A percentile compares a stretch with the other conserved stretches of the same genome.
phyloP scores from a whole-genome alignment of 2,888 invertebrate species.

The Allygus modestus region DNA sequence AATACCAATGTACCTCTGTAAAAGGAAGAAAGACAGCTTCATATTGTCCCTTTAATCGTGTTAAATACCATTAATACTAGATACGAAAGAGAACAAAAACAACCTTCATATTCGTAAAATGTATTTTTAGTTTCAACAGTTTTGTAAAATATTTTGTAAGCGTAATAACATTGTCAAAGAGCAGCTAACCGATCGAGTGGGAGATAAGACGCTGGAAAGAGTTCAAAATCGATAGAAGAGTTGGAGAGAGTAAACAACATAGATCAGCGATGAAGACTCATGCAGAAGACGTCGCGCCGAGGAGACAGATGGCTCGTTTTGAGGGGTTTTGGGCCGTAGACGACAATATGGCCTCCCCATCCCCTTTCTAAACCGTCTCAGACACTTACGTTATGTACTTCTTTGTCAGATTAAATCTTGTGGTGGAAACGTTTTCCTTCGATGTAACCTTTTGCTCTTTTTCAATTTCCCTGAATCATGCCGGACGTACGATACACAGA shows the following conservation, averaged over 20 bases:
- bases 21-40: too few species aligned
- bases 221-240: constrained; percentile 23
- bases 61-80: too few species aligned
- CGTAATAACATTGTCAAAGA: neutral
- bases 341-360: constrained; percentile 29
- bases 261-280: constrained; percentile 20
- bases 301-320: constrained; percentile 3
- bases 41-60: too few species aligned
- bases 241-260: constrained; percentile 43
- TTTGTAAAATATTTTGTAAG: too few species aligned
- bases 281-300: constrained; percentile 6
- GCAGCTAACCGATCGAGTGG: neutral
- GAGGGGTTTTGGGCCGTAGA: neutral
- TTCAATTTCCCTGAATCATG: constrained; percentile 33
- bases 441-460: constrained; percentile 11
- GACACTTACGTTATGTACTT: neutral
- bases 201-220: constrained; percentile 14
- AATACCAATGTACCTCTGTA: too few species aligned
- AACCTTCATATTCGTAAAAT: too few species aligned
- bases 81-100: too few species aligned
- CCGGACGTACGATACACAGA: constrained; percentile 12
- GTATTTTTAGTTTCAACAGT: too few species aligned
- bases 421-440: neutral
- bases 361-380: constrained; percentile 9
- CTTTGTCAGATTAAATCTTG: constrained; percentile 29